These are phyloP conservation scores for Benitochromis conjunctus DNA, from an alignment of 2,113 vertebrate genomes.

Conservation along the genomic window DNA sequence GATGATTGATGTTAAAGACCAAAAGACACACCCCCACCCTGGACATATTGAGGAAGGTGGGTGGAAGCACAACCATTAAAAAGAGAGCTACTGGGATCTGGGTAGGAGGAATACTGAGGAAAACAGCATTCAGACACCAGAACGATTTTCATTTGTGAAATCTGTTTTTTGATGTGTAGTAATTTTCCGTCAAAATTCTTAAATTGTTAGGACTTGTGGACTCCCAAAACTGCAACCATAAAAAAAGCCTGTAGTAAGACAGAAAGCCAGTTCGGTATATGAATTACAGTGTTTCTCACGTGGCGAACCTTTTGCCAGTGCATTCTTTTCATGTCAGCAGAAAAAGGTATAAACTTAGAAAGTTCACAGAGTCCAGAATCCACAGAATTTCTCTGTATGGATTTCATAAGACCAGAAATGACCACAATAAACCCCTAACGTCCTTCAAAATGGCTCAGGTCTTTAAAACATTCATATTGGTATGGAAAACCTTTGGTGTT, in stretches of 20 bases:
- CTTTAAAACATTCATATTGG: neutral
- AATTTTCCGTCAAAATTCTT: neutral
- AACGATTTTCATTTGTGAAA: neutral
- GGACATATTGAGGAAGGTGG: neutral
- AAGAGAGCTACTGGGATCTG: neutral
- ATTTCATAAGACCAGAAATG: slow-evolving; percentile 28
- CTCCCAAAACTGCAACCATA: neutral
- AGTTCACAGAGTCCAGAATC: neutral
- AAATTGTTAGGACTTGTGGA: neutral
- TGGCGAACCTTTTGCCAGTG: neutral
- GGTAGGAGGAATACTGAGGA: neutral
- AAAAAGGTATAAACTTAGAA: slow-evolving; percentile 20
- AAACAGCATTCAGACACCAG: neutral
- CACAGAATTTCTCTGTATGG: slow-evolving; percentile 7
- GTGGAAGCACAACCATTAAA: neutral
- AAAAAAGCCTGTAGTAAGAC: neutral
- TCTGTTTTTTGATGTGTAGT: neutral
- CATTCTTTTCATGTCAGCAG: neutral
- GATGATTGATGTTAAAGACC: neutral
- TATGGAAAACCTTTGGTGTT: neutral
- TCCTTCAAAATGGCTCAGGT: neutral
- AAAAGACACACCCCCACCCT: neutral
- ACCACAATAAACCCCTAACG: slow-evolving; percentile 3
- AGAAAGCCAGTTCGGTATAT: neutral
- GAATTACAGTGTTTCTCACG: neutral